A percentile compares a stretch with the other conserved stretches of the same genome.
phyloP scores from a whole-genome alignment of 2,797 vertebrate species.

The Galago senegalensis region DNA sequence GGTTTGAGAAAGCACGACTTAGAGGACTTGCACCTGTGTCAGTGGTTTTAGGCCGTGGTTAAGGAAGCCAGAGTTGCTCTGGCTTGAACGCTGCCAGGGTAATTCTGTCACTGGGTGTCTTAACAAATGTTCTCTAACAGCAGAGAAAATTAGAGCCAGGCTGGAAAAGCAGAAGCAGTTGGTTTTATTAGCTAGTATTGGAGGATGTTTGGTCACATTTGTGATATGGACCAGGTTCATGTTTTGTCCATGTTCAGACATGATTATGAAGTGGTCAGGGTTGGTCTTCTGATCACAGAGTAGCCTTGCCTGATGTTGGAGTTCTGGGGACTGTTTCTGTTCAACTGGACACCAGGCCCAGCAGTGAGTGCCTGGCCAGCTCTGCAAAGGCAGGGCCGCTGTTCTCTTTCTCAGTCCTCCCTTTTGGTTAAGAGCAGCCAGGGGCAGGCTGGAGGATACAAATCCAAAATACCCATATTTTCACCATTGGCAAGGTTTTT shows the following conservation, averaged over 20 bases:
- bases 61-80: not conserved
- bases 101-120: not conserved
- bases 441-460: not conserved
- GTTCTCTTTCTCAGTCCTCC: not conserved
- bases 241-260: not conserved
- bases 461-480: constrained; percentile 28
- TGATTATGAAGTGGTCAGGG: not conserved
- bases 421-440: constrained; percentile 12
- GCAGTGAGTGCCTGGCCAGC: not conserved
- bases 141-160: not conserved
- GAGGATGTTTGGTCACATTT: not conserved
- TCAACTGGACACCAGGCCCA: not conserved
- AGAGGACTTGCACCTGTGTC: not conserved
- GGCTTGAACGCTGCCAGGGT: not conserved
- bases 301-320: not conserved
- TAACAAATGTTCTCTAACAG: not conserved
- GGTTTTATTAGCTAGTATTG: not conserved
- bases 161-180: not conserved
- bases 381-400: not conserved
- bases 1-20: not conserved
- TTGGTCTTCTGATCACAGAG: not conserved
- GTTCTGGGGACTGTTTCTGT: not conserved
- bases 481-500: constrained; percentile 15
- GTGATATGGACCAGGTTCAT: not conserved
- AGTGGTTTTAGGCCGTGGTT: not conserved